Conservation (phyloP, 2,888 invertebrate genomes). For the Hermaeophaga mercurialis region DNA sequence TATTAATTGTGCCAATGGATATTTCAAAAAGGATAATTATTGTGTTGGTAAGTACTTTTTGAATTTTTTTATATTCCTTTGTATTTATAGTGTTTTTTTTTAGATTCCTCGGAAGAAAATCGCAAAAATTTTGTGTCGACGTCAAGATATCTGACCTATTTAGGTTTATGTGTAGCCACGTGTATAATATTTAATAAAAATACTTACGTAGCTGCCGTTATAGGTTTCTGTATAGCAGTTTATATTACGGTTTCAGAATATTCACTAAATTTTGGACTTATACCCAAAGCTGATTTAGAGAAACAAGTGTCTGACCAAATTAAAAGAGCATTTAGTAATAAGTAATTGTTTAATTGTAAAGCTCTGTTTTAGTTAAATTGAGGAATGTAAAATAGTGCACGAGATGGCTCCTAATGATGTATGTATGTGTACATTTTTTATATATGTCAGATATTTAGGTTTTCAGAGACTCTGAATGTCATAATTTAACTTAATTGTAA, state of each 20-base stretch:
- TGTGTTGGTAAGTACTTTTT: slow-evolving; percentile 68
- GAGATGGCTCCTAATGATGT: no score
- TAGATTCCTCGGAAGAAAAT: slow-evolving; percentile 59
- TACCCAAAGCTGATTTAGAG: slow-evolving; percentile 47
- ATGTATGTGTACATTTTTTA: no score
- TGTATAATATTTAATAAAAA: slow-evolving; percentile 85
- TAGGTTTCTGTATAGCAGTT: slow-evolving; percentile 78
- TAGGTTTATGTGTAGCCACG: slow-evolving; percentile 83
- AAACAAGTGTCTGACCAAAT: slow-evolving; percentile 45
- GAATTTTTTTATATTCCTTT: not conserved
- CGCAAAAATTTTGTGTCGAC: slow-evolving; percentile 65
- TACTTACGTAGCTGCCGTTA: slow-evolving; percentile 73
- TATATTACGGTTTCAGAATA: slow-evolving; percentile 89
- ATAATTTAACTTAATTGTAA: no score
- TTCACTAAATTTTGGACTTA: slow-evolving; percentile 59
- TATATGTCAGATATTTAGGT: no score
- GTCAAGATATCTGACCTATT: slow-evolving; percentile 80
- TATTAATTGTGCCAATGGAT: slow-evolving; percentile 76
- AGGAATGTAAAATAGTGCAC: no score
- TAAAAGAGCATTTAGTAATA: slow-evolving; percentile 40
- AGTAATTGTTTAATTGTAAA: not conserved
- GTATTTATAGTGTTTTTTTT: slow-evolving; percentile 30
- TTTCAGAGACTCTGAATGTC: no score
- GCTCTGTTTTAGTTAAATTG: no score
- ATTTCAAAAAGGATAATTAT: slow-evolving; percentile 71